A percentile compares a stretch with the other conserved stretches of the same genome.
Conservation (phyloP, 2,888 invertebrate species). For the Lithophane leautieri region DNA sequence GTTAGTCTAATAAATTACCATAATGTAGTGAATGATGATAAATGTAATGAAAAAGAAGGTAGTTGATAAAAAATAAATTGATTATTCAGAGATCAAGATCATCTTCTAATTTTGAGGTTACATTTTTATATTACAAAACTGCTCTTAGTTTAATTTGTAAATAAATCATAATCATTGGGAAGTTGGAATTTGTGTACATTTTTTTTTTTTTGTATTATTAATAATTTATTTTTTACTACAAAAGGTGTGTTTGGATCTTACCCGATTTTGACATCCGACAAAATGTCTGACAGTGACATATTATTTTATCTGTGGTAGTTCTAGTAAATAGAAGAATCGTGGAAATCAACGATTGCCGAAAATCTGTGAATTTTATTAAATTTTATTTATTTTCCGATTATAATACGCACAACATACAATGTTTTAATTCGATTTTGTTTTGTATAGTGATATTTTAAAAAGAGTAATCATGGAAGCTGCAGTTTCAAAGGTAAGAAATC, state of each 20-base stretch:
- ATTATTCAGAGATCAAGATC: neutral
- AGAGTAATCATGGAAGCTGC: constrained; percentile 70
- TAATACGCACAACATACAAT: constrained; percentile 55
- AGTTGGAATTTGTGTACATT: neutral
- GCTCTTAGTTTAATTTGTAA: neutral
- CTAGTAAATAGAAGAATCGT: constrained; percentile 65
- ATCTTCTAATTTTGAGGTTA: neutral
- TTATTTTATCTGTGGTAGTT: constrained; percentile 55
- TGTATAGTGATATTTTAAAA: constrained; percentile 45
- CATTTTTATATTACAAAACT: neutral
- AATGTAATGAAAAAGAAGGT: constrained; percentile 2
- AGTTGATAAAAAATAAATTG: constrained; percentile 4
- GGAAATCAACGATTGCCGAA: constrained; percentile 62
- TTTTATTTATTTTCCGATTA: constrained; percentile 46
- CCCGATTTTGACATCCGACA: constrained; percentile 22
- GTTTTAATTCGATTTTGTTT: constrained; percentile 61
- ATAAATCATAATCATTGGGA: neutral
- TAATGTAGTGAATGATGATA: neutral
- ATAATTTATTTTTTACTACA: too few species aligned
- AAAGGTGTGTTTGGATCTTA: neutral
- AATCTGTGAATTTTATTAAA: constrained; percentile 55
- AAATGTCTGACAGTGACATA: constrained; percentile 20
- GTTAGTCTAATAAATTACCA: neutral
- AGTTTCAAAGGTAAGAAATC: constrained; percentile 68
- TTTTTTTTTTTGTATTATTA: neutral